phyloP scores from a whole-genome alignment of 2,113 vertebrate genomes.

The Pseudopipra pipra region DNA sequence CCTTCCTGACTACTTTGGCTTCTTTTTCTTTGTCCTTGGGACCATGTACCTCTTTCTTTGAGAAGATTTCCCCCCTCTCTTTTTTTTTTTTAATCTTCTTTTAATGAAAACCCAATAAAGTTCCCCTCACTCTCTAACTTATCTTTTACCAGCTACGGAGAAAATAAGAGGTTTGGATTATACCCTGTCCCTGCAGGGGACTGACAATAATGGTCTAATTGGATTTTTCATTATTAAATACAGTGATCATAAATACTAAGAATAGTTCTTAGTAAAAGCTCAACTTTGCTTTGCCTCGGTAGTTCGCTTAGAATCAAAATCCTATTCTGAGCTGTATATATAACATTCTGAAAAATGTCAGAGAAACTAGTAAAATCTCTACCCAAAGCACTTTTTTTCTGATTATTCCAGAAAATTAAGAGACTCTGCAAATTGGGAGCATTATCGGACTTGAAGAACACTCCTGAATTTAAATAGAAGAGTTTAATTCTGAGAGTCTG shows the following conservation, averaged over 20 bases:
- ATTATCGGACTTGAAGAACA: not conserved
- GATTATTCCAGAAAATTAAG: not conserved
- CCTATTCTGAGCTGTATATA: not conserved
- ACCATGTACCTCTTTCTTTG: not conserved
- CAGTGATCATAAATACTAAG: not conserved
- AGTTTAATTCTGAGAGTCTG: not conserved
- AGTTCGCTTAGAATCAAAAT: not conserved
- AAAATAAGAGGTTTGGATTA: not conserved
- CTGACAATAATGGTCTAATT: not conserved
- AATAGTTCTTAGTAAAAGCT: not conserved
- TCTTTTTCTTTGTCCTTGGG: not conserved
- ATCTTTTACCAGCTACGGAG: not conserved
- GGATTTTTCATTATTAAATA: not conserved
- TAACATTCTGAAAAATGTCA: not conserved
- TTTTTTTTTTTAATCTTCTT: not conserved
- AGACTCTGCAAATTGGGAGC: not conserved
- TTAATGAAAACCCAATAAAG: not conserved
- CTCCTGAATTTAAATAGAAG: not conserved
- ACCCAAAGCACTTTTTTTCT: not conserved
- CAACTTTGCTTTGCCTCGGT: not conserved
- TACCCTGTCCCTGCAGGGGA: not conserved
- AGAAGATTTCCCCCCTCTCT: not conserved
- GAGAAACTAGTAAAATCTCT: not conserved
- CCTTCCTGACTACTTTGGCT: not conserved
- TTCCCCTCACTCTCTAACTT: not conserved